A percentile compares a stretch with the other conserved stretches of the same genome.
These are phyloP conservation scores for Murina feae DNA, from an alignment of 2,113 vertebrate genomes.

Conservation along the genomic window DNA sequence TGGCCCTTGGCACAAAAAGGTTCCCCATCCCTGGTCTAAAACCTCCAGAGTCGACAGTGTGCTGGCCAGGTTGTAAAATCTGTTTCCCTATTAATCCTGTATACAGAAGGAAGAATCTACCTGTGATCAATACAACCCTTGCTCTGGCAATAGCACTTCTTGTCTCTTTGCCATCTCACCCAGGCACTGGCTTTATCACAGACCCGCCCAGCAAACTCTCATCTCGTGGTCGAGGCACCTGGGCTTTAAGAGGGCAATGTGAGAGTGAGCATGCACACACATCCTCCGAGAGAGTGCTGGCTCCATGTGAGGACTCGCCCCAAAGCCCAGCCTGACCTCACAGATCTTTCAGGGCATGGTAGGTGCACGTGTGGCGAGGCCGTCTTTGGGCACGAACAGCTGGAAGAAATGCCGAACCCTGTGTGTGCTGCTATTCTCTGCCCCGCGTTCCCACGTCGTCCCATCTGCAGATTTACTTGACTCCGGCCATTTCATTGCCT, in stretches of 20 bases:
- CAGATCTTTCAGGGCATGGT: conserved; percentile 30
- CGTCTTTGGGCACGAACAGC: conserved; percentile 37
- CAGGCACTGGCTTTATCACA: background rate
- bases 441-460: conserved; percentile 9
- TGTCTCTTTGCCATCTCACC: background rate
- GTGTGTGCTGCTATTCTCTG: conserved; percentile 26
- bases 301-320: background rate
- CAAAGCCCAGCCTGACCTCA: conserved; percentile 54
- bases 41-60: background rate
- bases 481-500: conserved; percentile 23
- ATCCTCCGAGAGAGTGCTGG: background rate
- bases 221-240: accelerated
- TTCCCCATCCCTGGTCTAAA: background rate
- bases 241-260: background rate
- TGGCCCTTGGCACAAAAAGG: no score
- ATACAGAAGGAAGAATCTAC: background rate
- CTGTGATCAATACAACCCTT: background rate
- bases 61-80: background rate
- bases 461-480: conserved; percentile 45
- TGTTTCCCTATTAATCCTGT: background rate
- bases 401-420: conserved; percentile 37
- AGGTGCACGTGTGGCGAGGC: conserved; percentile 47
- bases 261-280: background rate
- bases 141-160: background rate
- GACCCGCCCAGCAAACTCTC: background rate